Conservation (phyloP, 2,113 vertebrate species). For the Crotalus tigris region DNA sequence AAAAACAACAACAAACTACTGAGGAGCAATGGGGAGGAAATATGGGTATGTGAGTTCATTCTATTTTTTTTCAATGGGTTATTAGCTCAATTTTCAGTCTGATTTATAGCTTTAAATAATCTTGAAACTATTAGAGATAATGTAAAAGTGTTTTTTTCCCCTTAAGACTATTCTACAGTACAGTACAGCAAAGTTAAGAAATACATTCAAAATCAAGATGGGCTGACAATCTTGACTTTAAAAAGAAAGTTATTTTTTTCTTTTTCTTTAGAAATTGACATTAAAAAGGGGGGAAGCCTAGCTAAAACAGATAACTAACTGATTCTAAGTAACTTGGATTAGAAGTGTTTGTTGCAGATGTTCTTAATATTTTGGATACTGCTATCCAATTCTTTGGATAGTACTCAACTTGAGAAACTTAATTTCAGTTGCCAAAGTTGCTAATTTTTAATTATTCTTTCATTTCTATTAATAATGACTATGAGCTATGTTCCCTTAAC, state of each 20-base stretch:
- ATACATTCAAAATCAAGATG: not conserved
- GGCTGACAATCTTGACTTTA: not conserved
- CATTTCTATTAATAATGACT: not conserved
- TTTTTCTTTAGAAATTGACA: conserved; percentile 36
- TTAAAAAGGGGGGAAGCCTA: conserved; percentile 40
- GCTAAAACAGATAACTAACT: conserved; percentile 35
- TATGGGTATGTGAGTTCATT: not conserved
- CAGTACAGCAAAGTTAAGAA: not conserved
- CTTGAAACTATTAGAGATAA: not conserved
- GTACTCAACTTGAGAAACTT: not conserved
- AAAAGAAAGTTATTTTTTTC: not conserved
- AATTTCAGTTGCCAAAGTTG: conserved; percentile 18
- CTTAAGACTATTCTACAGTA: not conserved
- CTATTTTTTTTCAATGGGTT: not conserved
- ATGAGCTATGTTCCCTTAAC: conserved; percentile 6
- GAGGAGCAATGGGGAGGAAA: not conserved
- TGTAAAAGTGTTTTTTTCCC: not conserved
- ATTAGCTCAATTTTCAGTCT: not conserved
- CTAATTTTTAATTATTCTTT: conserved; percentile 6
- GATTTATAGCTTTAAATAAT: not conserved
- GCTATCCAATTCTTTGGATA: not conserved
- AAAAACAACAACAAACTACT: not conserved
- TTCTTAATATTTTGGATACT: not conserved
- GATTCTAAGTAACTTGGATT: not conserved
- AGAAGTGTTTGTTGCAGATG: not conserved